A percentile compares a stretch with the other conserved stretches of the same genome.
phyloP scores from a whole-genome alignment of 2,888 invertebrate genomes.

The Drosophila histrio region DNA sequence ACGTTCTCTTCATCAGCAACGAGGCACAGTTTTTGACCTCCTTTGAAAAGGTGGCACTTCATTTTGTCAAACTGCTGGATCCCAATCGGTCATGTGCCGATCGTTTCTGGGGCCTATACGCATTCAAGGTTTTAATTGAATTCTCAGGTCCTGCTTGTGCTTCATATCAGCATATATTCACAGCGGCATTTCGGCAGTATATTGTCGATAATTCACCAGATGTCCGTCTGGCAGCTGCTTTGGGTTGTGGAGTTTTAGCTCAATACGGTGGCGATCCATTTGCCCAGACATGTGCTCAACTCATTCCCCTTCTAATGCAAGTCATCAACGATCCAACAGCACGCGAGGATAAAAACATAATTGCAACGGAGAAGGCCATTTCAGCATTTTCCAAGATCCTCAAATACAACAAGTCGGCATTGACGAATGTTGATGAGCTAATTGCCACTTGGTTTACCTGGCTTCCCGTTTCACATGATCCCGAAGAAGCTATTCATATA shows the following conservation, averaged over 20 bases:
- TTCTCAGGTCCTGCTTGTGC: constrained; percentile 93
- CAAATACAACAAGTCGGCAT: constrained; percentile 92
- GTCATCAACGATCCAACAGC: constrained; percentile 93
- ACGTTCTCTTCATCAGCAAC: constrained; percentile 95
- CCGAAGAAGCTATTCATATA: constrained; percentile 97
- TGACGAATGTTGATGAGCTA: constrained; percentile 92
- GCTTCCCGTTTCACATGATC: constrained; percentile 98
- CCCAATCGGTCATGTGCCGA: constrained; percentile 95
- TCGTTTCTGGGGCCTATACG: constrained; percentile 98
- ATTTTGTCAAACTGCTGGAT: constrained; percentile 92
- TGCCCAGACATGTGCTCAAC: constrained; percentile 91
- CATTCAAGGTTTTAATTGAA: constrained; percentile 98
- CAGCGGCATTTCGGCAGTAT: constrained; percentile 92
- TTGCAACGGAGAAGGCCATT: constrained; percentile 98
- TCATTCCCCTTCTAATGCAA: constrained; percentile 92
- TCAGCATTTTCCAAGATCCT: constrained; percentile 99
- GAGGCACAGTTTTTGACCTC: constrained; percentile 94
- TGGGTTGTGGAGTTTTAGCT: constrained; percentile 97
- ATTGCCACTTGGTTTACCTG: constrained; percentile 96
- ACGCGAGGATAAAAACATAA: constrained; percentile 91
- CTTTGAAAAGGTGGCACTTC: constrained; percentile 94
- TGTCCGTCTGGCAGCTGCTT: constrained; percentile 97
- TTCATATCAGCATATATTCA: constrained; percentile 95
- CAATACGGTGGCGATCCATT: constrained; percentile 91
- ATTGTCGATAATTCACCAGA: constrained; percentile 93